phyloP scores from a whole-genome alignment of 1,140 invertebrate genomes.

The Drosophila neocordata region DNA sequence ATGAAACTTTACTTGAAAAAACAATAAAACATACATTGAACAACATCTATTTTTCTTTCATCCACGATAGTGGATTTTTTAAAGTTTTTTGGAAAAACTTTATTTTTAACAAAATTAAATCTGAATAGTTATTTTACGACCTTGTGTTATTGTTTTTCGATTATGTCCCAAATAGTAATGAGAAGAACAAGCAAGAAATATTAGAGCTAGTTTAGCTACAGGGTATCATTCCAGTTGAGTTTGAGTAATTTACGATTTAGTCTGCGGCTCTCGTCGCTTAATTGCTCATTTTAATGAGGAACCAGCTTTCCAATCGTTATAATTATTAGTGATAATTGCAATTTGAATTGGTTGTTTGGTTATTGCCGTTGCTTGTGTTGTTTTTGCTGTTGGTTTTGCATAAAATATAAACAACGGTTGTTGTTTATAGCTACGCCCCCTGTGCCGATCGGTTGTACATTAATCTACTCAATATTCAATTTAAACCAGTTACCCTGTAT shows the following conservation, averaged over 20 bases:
- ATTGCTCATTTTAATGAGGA: constrained; percentile 2
- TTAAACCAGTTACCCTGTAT: too few relatives aligned
- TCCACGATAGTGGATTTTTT: too few relatives aligned
- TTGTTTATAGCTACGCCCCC: constrained; percentile 1
- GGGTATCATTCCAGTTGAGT: not conserved
- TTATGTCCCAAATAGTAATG: too few relatives aligned
- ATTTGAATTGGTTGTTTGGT: not conserved
- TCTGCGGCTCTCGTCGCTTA: not conserved
- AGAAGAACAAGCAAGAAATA: too few relatives aligned
- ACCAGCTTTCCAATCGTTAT: constrained; percentile 1
- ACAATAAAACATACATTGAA: too few relatives aligned
- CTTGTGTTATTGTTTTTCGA: too few relatives aligned
- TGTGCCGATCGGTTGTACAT: too few relatives aligned
- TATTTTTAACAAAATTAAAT: too few relatives aligned
- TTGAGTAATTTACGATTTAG: not conserved
- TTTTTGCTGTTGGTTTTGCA: not conserved
- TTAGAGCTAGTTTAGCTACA: not conserved
- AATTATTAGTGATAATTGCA: constrained; percentile 7
- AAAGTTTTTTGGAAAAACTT: too few relatives aligned
- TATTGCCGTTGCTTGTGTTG: not conserved
- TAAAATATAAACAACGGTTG: constrained; percentile 2
- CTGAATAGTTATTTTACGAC: too few relatives aligned
- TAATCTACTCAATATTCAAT: not conserved
- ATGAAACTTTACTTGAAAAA: too few relatives aligned
- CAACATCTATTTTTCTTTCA: too few relatives aligned